Percentiles rank a stretch among this genome's conserved stretches.
phyloP scores from a whole-genome alignment of 2,888 invertebrate species.

The Saturnia japonica region DNA sequence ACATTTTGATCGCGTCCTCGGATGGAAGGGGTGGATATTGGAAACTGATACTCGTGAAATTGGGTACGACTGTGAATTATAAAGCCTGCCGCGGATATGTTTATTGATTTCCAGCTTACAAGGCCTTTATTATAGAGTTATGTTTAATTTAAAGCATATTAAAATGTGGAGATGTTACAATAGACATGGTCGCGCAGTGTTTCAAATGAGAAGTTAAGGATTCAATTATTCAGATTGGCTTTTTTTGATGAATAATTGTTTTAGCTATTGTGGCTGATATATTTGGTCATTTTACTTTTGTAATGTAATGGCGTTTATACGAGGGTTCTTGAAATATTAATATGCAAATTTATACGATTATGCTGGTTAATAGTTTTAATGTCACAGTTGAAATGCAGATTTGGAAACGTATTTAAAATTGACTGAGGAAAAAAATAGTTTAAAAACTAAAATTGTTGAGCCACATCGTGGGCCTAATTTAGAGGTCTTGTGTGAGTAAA shows the following conservation, averaged over 20 bases:
- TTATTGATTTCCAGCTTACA: neutral
- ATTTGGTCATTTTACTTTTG: too few species aligned
- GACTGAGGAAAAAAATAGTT: too few species aligned
- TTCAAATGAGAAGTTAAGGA: neutral
- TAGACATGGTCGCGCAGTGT: neutral
- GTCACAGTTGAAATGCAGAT: too few species aligned
- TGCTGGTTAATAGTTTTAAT: too few species aligned
- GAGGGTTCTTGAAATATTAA: too few species aligned
- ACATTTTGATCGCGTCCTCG: conserved; percentile 68
- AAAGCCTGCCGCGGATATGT: conserved; percentile 32
- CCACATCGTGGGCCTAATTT: too few species aligned
- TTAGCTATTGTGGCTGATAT: too few species aligned
- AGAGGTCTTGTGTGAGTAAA: too few species aligned
- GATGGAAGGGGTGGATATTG: conserved; percentile 64
- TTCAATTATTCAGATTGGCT: neutral
- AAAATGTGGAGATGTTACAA: neutral
- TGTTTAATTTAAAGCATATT: neutral
- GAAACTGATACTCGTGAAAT: conserved; percentile 73
- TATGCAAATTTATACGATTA: too few species aligned
- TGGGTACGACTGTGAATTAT: conserved; percentile 59
- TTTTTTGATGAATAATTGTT: neutral
- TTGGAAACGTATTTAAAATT: too few species aligned
- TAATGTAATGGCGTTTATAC: too few species aligned
- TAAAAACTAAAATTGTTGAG: too few species aligned
- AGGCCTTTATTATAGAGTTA: neutral